Conservation (phyloP, 2,888 invertebrate species). For the Drosophila subsilvestris region DNA sequence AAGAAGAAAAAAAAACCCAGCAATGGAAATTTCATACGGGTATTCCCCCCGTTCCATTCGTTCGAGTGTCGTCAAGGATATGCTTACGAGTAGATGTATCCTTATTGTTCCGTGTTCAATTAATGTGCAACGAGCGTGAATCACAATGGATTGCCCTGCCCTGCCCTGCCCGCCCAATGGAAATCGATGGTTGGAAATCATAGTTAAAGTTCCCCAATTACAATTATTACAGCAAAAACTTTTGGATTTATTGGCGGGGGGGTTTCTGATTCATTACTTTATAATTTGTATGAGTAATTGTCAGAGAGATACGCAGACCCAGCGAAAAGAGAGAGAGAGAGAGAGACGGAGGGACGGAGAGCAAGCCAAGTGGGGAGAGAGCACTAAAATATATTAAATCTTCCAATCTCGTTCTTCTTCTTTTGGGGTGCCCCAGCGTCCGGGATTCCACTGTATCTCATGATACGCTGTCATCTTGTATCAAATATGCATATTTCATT, state of each 20-base stretch:
- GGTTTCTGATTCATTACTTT: slow-evolving; percentile 62
- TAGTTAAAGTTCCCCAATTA: slow-evolving; percentile 67
- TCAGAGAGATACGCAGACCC: slow-evolving; percentile 4
- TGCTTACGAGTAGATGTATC: slow-evolving; percentile 29
- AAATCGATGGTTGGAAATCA: slow-evolving; percentile 52
- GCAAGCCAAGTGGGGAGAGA: not conserved
- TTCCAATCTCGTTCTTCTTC: slow-evolving; percentile 24
- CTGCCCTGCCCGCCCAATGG: slow-evolving; percentile 7
- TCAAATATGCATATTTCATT: slow-evolving; percentile 74
- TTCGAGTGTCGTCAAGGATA: slow-evolving; percentile 69
- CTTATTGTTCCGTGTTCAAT: slow-evolving; percentile 59
- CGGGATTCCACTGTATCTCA: slow-evolving; percentile 4
- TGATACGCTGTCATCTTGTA: slow-evolving; percentile 46
- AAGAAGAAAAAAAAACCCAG: slow-evolving; percentile 6
- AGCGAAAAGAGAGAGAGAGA: not conserved
- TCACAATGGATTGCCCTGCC: slow-evolving; percentile 50
- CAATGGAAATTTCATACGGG: slow-evolving; percentile 72
- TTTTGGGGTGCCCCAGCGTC: slow-evolving; percentile 20
- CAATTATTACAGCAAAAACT: slow-evolving; percentile 71
- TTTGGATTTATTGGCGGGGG: slow-evolving; percentile 64
- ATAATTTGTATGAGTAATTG: slow-evolving; percentile 75
- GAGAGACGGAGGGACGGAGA: not conserved
- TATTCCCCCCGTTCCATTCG: slow-evolving; percentile 36
- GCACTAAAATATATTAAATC: slow-evolving; percentile 65
- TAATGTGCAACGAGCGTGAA: slow-evolving; percentile 78